Percentiles rank a stretch among this genome's conserved stretches.
phyloP scores from a whole-genome alignment of 2,888 invertebrate genomes.

The Anthrax anthrax region DNA sequence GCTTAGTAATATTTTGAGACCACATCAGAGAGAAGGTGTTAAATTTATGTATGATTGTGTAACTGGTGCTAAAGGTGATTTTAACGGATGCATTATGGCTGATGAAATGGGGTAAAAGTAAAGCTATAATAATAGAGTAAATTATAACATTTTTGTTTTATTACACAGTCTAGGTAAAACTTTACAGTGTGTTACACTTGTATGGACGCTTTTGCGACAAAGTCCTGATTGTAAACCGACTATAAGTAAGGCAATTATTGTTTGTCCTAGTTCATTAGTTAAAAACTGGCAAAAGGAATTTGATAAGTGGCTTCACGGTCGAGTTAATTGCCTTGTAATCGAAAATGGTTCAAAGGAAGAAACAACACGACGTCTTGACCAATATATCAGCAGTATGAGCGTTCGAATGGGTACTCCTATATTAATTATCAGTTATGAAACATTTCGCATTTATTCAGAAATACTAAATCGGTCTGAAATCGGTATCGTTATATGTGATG shows the following conservation, averaged over 20 bases:
- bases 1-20: slow-evolving; percentile 75
- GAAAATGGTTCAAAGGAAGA: slow-evolving; percentile 80
- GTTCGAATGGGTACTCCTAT: slow-evolving; percentile 73
- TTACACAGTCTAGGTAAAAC: slow-evolving; percentile 70
- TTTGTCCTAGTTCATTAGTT: slow-evolving; percentile 93
- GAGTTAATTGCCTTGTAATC: slow-evolving; percentile 68
- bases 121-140: too few relatives aligned
- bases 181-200: slow-evolving; percentile 86
- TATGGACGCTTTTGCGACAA: slow-evolving; percentile 90
- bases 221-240: slow-evolving; percentile 81
- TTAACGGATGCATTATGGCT: slow-evolving; percentile 97
- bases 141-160: too few relatives aligned
- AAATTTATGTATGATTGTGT: slow-evolving; percentile 99
- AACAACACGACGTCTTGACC: slow-evolving; percentile 61
- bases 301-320: slow-evolving; percentile 82
- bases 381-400: slow-evolving; percentile 69
- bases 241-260: slow-evolving; percentile 87
- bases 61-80: slow-evolving; percentile 70
- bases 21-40: slow-evolving; percentile 97
- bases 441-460: slow-evolving; percentile 83
- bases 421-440: slow-evolving; percentile 97
- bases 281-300: slow-evolving; percentile 99
- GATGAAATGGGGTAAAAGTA: slow-evolving; percentile 93
- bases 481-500: slow-evolving; percentile 95
- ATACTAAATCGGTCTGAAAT: slow-evolving; percentile 83